Evolutionary conservation across 2,113 vertebrate species (phyloP).

Genomic region (Zeus faber): DNA sequence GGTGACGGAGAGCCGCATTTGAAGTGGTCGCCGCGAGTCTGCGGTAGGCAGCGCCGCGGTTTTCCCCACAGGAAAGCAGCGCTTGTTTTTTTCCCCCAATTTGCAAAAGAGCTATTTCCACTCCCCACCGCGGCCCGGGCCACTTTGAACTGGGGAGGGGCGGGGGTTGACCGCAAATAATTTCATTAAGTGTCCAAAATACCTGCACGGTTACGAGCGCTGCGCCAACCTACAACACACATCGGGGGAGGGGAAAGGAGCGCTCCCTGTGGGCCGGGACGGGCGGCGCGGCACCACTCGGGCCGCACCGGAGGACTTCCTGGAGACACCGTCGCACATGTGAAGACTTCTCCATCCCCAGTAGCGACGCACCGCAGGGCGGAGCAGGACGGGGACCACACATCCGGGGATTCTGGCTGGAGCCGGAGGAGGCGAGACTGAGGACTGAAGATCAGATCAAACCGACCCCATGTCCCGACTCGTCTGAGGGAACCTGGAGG

Average conservation of each 20-base stretch:
- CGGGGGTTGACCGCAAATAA: slow-evolving; percentile 64
- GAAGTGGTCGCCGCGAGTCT: slow-evolving; percentile 42
- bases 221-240: slow-evolving; percentile 41
- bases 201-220: slow-evolving; percentile 38
- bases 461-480: no score
- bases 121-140: slow-evolving; percentile 47
- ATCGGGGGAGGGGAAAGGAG: slow-evolving; percentile 39
- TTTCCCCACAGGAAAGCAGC: slow-evolving; percentile 62
- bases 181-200: slow-evolving; percentile 74
- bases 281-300: no score
- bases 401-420: no score
- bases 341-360: no score
- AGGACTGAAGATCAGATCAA: no score
- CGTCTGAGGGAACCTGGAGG: no score
- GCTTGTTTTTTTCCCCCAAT: slow-evolving; percentile 50
- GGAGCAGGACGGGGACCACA: no score
- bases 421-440: no score
- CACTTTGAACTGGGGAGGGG: slow-evolving; percentile 67
- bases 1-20: slow-evolving; percentile 38
- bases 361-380: no score
- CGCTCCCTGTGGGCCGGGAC: no score
- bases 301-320: no score
- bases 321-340: no score
- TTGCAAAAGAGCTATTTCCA: slow-evolving; percentile 60
- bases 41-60: slow-evolving; percentile 62